These are phyloP conservation scores for Sarcophaga caerulescens DNA, from an alignment of 2,888 invertebrate genomes.

Conservation along the genomic window DNA sequence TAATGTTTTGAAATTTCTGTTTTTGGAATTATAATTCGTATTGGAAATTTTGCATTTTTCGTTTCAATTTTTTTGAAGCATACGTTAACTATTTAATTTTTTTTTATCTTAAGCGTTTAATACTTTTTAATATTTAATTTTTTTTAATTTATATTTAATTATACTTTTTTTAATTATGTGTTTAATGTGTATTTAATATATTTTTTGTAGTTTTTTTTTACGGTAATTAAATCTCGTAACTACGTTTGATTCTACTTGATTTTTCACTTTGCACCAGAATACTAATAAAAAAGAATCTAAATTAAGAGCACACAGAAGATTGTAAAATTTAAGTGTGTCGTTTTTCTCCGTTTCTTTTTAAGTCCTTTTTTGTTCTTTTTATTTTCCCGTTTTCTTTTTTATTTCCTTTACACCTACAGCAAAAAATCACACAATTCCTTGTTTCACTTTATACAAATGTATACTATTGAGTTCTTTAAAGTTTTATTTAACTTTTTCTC, in stretches of 20 bases:
- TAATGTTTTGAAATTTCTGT: too few species aligned
- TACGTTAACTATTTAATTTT: constrained; percentile 48
- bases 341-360: constrained; percentile 21
- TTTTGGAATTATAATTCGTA: constrained; percentile 10
- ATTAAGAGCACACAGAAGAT: constrained; percentile 49
- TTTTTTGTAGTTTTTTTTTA: constrained; percentile 10
- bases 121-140: constrained; percentile 1
- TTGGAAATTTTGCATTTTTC: not conserved
- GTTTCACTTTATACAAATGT: constrained; percentile 40
- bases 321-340: constrained; percentile 47
- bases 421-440: constrained; percentile 42
- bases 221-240: constrained; percentile 10
- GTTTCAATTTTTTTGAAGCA: constrained; percentile 41
- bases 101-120: constrained; percentile 18
- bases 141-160: not conserved
- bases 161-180: not conserved
- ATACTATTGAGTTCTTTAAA: constrained; percentile 40
- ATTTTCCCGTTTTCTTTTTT: constrained; percentile 5
- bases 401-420: constrained; percentile 47
- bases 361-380: constrained; percentile 4
- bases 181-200: not conserved
- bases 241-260: constrained; percentile 56
- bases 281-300: constrained; percentile 35
- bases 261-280: constrained; percentile 60
- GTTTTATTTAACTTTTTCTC: constrained; percentile 4